Base-by-base conservation (phyloP, 2,113 vertebrate species). In the Rousettus leschenaultii region DNA sequence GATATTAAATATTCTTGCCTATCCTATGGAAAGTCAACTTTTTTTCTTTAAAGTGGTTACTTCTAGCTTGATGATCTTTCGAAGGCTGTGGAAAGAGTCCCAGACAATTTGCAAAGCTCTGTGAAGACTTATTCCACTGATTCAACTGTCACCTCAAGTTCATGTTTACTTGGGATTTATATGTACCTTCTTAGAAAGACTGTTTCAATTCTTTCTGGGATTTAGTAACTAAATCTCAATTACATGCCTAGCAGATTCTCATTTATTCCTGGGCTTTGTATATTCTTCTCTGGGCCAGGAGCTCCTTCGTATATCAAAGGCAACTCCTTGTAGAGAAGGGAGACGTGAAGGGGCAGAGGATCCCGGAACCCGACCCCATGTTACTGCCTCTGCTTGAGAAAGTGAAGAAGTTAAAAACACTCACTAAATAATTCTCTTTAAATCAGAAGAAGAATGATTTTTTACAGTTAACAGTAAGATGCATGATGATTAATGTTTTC, bases 401-500 rank as follows among this genome's bases (percentile, higher is more conserved):
- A 96, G 94, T 70, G 77, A 93, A 94, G 90, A 96, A 97, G 97
- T 95, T 97, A 97, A 98, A 97, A 97, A 97, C 95, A 96, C 95
- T 95, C 80, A 91, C 97, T 98, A 97, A 98, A 98, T 97, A 98
- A 97, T 97, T 97, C 97, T 79, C 97, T 97, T 97, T 98, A 97
- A 97, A 94, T 95, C 95, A 98, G 95, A 96, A 97, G 86, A 96
- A 94, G 96, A 97, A 97, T 97, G 96, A 97, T 97, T 97, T 98
- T 97, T 97, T 97, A 96, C 96, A 97, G 95, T 97, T 98, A 97
- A 97, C 97, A 97, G 96, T 98, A 97, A 97, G 97, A 98, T 97
- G 97, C 96, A 97, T 97, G 91, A 95, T 97, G 97, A 97, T 97
- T 97, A 97, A 98, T 97, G 95, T 95, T 97, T 97, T 96, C 97